These are phyloP conservation scores for Arenaria interpres DNA, from an alignment of 2,113 vertebrate species.

Conservation along the genomic window DNA sequence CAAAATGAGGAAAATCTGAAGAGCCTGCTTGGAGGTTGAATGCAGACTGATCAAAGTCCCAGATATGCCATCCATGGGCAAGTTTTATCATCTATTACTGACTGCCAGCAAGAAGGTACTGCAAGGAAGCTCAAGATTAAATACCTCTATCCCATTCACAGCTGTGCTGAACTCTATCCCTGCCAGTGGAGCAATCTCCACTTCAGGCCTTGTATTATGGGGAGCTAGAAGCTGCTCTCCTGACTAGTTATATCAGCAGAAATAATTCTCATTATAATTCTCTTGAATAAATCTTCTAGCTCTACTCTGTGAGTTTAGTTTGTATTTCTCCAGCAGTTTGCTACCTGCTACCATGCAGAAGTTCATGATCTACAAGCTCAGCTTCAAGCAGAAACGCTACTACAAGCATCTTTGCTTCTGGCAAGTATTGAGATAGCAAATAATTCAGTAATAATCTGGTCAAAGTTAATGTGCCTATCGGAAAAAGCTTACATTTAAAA, in stretches of 20 bases:
- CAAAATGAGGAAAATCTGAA: not conserved
- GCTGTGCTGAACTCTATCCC: not conserved
- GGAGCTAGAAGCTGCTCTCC: not conserved
- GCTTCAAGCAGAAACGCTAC: not conserved
- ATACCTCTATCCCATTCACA: not conserved
- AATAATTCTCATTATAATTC: not conserved
- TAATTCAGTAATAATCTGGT: not conserved
- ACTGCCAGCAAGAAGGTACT: not conserved
- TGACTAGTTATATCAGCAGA: fast-evolving
- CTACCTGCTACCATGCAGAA: not conserved
- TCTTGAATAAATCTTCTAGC: not conserved
- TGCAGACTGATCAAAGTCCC: not conserved
- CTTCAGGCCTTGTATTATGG: not conserved
- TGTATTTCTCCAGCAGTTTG: not conserved
- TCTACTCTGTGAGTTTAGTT: not conserved
- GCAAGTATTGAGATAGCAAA: not conserved
- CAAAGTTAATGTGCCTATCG: not conserved
- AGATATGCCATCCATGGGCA: not conserved
- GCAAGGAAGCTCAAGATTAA: not conserved
- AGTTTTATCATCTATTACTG: not conserved
- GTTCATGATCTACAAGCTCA: not conserved
- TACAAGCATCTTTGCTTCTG: not conserved
- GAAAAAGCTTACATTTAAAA: not conserved
- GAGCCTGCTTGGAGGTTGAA: not conserved
- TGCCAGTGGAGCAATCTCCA: not conserved